phyloP scores from a whole-genome alignment of 2,797 vertebrate genomes.

The Galago senegalensis region DNA sequence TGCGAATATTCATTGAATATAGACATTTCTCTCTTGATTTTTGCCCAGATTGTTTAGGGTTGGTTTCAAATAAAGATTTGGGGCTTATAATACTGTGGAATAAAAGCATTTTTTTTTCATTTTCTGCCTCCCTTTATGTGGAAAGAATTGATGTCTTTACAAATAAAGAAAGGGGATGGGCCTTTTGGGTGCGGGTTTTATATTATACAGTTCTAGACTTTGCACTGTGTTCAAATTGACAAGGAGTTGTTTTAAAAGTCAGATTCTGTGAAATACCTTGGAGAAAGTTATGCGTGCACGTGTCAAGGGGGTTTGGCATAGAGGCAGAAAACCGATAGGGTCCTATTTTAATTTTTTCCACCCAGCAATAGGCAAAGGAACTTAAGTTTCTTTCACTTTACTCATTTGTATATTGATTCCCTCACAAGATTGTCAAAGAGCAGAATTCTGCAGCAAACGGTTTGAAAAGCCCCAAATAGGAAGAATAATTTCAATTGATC shows the following conservation, averaged over 20 bases:
- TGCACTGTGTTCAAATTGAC: not conserved
- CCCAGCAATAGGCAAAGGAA: not conserved
- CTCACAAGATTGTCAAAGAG: slow-evolving; percentile 1
- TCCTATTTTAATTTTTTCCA: not conserved
- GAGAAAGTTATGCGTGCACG: not conserved
- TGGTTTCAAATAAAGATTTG: slow-evolving; percentile 60
- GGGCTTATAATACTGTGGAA: not conserved
- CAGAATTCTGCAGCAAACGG: slow-evolving; percentile 52
- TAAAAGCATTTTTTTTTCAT: not conserved
- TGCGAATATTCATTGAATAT: slow-evolving; percentile 1
- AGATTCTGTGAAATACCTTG: not conserved
- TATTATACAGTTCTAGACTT: not conserved
- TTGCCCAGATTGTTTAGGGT: slow-evolving; percentile 15
- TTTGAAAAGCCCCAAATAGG: slow-evolving; percentile 37
- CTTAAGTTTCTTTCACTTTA: slow-evolving; percentile 19
- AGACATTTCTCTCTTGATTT: not conserved
- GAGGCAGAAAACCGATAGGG: not conserved
- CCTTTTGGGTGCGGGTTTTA: slow-evolving; percentile 9
- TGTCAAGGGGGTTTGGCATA: not conserved
- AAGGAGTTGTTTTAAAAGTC: slow-evolving; percentile 18
- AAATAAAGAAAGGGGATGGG: slow-evolving; percentile 19
- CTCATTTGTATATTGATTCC: slow-evolving; percentile 31
- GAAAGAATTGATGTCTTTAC: slow-evolving; percentile 29
- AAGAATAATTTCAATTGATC: slow-evolving; percentile 60
- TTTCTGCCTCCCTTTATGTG: slow-evolving; percentile 7